These are phyloP conservation scores for Diplazon laetatorius DNA, from an alignment of 2,888 invertebrate species.

Conservation along the genomic window DNA sequence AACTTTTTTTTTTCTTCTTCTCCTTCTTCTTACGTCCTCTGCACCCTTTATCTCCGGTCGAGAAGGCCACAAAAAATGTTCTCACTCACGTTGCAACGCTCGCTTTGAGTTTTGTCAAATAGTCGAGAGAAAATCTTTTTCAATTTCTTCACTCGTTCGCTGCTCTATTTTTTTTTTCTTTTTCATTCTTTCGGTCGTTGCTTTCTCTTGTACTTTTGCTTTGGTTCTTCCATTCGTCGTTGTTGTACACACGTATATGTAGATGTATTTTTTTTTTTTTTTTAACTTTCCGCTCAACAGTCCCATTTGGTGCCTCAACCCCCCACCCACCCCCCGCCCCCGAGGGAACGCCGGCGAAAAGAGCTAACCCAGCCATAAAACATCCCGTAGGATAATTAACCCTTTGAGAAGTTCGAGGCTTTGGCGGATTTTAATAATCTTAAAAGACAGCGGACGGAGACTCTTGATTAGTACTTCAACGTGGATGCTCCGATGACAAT, in stretches of 20 bases:
- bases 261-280: constrained; percentile 55
- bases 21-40: constrained; percentile 38
- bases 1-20: constrained; percentile 32
- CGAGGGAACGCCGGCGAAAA: constrained; percentile 62
- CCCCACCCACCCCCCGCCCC: constrained; percentile 56
- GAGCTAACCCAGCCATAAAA: constrained; percentile 77
- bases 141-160: constrained; percentile 38
- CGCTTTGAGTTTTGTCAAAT: constrained; percentile 52
- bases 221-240: constrained; percentile 55
- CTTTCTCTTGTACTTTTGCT: constrained; percentile 50
- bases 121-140: constrained; percentile 43
- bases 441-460: constrained; percentile 77
- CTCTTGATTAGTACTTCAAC: constrained; percentile 78
- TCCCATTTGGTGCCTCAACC: constrained; percentile 45
- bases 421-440: constrained; percentile 81
- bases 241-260: no score
- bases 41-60: constrained; percentile 41
- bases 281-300: constrained; percentile 68
- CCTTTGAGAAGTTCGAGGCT: constrained; percentile 81
- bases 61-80: constrained; percentile 42
- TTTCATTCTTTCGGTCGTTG: background rate
- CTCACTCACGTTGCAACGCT: constrained; percentile 52
- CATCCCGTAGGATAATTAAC: constrained; percentile 81
- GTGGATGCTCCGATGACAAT: constrained; percentile 74
- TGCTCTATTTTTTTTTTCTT: constrained; percentile 60